Conservation (phyloP, 2,888 invertebrate genomes). For the Leptopilina myrica region DNA sequence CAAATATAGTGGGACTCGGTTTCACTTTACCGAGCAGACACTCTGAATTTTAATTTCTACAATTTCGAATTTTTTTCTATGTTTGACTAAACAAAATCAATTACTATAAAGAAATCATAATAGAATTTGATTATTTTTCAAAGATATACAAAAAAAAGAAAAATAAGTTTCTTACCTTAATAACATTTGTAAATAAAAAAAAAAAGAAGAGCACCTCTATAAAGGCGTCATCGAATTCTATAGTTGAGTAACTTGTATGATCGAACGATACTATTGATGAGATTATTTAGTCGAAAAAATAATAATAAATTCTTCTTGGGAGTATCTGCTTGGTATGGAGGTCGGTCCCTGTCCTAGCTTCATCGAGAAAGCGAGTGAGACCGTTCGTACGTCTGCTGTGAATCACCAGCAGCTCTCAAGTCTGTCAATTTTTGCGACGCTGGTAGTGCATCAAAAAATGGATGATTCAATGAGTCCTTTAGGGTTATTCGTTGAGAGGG, state of each 20-base stretch:
- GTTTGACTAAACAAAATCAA: background rate
- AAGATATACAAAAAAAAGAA: no score
- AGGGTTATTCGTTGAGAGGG: constrained; percentile 93
- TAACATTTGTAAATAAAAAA: no score
- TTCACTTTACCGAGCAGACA: constrained; percentile 70
- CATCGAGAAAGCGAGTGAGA: constrained; percentile 86
- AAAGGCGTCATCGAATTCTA: constrained; percentile 11
- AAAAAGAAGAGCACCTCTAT: background rate
- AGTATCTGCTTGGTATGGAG: constrained; percentile 67
- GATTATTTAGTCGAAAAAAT: background rate
- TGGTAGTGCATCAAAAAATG: constrained; percentile 93
- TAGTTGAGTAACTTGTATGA: background rate
- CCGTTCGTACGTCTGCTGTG: constrained; percentile 80
- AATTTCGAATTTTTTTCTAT: background rate
- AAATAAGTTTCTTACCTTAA: no score
- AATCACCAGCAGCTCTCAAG: constrained; percentile 77
- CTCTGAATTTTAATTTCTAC: constrained; percentile 40
- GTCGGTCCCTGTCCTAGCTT: constrained; percentile 77
- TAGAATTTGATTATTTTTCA: background rate
- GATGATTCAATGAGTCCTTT: constrained; percentile 91
- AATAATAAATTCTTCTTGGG: constrained; percentile 33
- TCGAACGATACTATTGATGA: background rate
- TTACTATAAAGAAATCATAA: background rate
- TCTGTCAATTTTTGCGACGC: constrained; percentile 86
- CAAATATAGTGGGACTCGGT: constrained; percentile 65